These are phyloP conservation scores for Cordilura impudica DNA, from an alignment of 2,888 invertebrate species.

Conservation along the genomic window DNA sequence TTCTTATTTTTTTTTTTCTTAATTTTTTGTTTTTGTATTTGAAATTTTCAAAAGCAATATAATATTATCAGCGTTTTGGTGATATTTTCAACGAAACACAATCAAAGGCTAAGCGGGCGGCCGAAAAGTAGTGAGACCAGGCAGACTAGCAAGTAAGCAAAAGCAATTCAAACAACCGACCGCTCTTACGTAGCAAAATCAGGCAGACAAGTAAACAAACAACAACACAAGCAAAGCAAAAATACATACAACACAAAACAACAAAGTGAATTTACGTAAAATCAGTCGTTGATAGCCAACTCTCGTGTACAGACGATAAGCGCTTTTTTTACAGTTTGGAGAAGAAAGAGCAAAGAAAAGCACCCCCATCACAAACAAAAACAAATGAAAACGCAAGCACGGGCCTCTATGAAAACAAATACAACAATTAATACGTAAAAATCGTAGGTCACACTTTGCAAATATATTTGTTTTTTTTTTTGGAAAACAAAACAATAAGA, in stretches of 20 bases:
- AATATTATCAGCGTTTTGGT: not conserved
- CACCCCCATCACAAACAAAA: constrained; percentile 50
- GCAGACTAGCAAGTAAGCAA: constrained; percentile 10
- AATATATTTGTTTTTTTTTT: constrained; percentile 24
- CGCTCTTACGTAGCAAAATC: constrained; percentile 23
- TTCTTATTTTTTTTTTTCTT: constrained; percentile 16
- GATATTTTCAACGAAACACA: constrained; percentile 14
- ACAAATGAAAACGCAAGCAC: constrained; percentile 18
- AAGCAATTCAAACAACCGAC: not conserved
- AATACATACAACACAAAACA: constrained; percentile 57
- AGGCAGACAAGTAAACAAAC: not conserved
- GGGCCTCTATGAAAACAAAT: constrained; percentile 25
- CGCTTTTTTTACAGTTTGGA: constrained; percentile 64
- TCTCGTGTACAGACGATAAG: constrained; percentile 76
- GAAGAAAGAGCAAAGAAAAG: constrained; percentile 49
- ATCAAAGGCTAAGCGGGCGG: constrained; percentile 1
- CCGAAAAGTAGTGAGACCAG: not conserved
- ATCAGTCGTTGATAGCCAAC: constrained; percentile 77
- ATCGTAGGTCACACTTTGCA: not conserved
- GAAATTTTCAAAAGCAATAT: not conserved
- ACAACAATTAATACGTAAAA: constrained; percentile 37
- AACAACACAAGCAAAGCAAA: constrained; percentile 43
- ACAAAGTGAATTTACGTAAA: constrained; percentile 65
- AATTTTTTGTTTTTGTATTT: constrained; percentile 8
- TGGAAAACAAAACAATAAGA: not conserved